phyloP scores from a whole-genome alignment of 2,888 invertebrate species.

The Ferrisia virgata region DNA sequence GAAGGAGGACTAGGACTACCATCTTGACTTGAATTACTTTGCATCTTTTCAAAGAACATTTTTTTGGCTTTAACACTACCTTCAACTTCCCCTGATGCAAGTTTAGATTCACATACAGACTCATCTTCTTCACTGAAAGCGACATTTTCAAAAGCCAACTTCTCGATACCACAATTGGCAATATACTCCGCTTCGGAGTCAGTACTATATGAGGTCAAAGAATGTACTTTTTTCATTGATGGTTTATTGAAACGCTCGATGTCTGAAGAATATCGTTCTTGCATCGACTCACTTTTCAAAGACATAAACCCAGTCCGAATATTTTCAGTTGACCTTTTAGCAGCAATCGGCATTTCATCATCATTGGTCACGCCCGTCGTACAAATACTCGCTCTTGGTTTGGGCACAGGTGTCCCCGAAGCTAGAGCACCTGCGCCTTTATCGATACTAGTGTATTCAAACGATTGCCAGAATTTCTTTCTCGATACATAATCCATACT shows the following conservation, averaged over 20 bases:
- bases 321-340: constrained; percentile 31
- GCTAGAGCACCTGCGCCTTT: not conserved
- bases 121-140: constrained; percentile 52
- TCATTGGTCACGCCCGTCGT: constrained; percentile 10
- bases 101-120: not conserved
- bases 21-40: constrained; percentile 1
- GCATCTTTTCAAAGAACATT: constrained; percentile 33
- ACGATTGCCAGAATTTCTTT: constrained; percentile 44
- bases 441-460: constrained; percentile 5
- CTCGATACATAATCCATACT: constrained; percentile 34
- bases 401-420: constrained; percentile 12
- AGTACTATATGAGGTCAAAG: constrained; percentile 11
- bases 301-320: not conserved
- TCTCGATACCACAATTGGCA: constrained; percentile 48
- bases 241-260: not conserved
- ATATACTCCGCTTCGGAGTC: constrained; percentile 52
- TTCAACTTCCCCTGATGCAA: not conserved
- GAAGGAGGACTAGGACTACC: not conserved
- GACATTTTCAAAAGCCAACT: constrained; percentile 52
- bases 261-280: not conserved
- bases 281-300: constrained; percentile 22
- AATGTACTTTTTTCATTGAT: constrained; percentile 30
- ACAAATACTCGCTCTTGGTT: constrained; percentile 36
- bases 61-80: constrained; percentile 29
- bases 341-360: not conserved